Percentiles rank a stretch among this genome's conserved stretches.
Conservation (phyloP, 1,140 invertebrate species). For the Apocrypta bakeri region DNA sequence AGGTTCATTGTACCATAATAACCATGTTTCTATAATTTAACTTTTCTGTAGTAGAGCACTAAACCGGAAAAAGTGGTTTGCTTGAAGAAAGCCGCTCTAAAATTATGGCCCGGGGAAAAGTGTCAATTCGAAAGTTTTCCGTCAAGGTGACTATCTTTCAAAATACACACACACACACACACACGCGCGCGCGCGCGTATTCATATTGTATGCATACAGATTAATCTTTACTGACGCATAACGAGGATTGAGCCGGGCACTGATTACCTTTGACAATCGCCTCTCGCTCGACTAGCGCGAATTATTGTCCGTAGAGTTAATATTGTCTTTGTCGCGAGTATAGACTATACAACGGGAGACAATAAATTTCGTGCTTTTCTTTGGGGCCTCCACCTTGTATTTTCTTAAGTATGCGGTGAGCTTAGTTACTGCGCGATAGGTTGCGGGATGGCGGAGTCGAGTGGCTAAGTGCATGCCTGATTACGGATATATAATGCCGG, state of each 20-base stretch:
- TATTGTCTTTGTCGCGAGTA: neutral
- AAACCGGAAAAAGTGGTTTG: neutral
- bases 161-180: too few species aligned
- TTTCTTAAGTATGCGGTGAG: neutral
- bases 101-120: neutral
- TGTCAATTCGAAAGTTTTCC: slow-evolving; percentile 38
- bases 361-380: neutral
- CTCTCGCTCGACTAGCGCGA: slow-evolving; percentile 5
- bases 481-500: slow-evolving; percentile 27
- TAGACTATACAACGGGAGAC: neutral
- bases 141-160: too few species aligned
- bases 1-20: too few species aligned
- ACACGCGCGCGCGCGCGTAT: neutral
- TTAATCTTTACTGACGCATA: too few species aligned
- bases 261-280: slow-evolving; percentile 24
- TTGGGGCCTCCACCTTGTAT: neutral
- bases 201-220: too few species aligned
- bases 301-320: neutral
- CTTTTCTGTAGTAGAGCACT: too few species aligned
- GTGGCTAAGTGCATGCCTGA: slow-evolving; percentile 3
- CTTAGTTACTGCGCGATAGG: neutral
- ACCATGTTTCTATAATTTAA: too few species aligned
- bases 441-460: neutral
- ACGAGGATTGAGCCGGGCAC: too few species aligned
- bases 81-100: neutral